Percentiles rank a stretch among this genome's conserved stretches.
Conservation (phyloP, 2,113 vertebrate species). For the Anser brachyrhynchus region DNA sequence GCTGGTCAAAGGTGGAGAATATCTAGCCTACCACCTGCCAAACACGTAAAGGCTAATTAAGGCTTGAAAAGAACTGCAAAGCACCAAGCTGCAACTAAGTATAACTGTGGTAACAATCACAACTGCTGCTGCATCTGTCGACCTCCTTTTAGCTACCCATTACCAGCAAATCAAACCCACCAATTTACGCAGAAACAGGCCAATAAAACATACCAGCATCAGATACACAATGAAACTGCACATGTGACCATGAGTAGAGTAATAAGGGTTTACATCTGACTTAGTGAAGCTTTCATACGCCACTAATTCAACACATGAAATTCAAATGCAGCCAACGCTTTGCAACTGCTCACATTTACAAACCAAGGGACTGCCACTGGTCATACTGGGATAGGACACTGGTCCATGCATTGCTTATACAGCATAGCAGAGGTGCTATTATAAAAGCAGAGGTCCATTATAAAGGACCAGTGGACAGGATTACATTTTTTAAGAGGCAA, state of each 20-base stretch:
- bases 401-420: background rate
- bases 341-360: background rate
- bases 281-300: background rate
- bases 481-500: background rate
- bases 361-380: background rate
- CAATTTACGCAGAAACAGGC: background rate
- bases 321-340: background rate
- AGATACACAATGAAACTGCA: background rate
- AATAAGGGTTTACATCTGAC: background rate
- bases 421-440: background rate
- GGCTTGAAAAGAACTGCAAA: background rate
- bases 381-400: accelerated
- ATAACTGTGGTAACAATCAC: background rate
- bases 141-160: background rate
- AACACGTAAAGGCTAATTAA: background rate
- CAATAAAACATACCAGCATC: background rate
- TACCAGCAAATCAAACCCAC: background rate
- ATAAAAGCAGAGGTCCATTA: background rate
- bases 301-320: background rate
- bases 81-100: background rate
- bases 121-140: background rate
- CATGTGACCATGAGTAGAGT: background rate
- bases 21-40: background rate
- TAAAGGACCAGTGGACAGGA: background rate
- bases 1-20: background rate